Evolutionary conservation across 2,113 vertebrate species (phyloP).

Genomic region (Nothoprocta pentlandii): DNA sequence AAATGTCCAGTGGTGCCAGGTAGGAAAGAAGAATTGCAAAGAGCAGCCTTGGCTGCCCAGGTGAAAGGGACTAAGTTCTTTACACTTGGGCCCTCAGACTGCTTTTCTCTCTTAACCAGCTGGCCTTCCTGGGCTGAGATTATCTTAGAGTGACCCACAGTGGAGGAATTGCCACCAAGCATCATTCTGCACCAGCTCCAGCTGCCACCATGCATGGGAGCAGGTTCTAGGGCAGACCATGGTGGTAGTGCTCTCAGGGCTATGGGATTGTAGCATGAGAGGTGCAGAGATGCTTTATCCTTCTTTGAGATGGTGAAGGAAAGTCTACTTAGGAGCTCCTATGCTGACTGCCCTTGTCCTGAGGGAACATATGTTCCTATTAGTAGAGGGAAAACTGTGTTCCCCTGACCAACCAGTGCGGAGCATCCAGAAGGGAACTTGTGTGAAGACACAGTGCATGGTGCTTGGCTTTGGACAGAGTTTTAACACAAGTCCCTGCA

Average conservation of each 20-base stretch:
- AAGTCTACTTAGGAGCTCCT: background rate
- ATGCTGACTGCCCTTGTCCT: background rate
- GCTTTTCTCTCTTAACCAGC: background rate
- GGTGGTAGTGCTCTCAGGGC: too few relatives aligned
- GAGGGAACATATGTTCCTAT: background rate
- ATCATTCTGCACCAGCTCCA: background rate
- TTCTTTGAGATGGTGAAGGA: background rate
- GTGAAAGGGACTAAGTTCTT: background rate
- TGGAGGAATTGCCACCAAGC: background rate
- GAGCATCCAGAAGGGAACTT: background rate
- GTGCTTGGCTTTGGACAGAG: background rate
- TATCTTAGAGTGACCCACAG: background rate
- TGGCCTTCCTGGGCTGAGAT: background rate
- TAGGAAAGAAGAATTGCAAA: background rate
- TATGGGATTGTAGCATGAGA: background rate
- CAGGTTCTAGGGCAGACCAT: background rate
- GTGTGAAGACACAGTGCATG: background rate
- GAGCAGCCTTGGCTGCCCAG: background rate
- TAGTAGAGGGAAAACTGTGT: background rate
- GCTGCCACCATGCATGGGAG: background rate
- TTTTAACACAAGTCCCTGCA: background rate
- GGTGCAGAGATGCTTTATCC: background rate
- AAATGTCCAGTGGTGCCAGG: background rate
- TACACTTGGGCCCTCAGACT: background rate
- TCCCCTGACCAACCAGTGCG: background rate